A percentile compares a stretch with the other conserved stretches of the same genome.
Conservation (phyloP, 2,888 invertebrate species). For the Sarcophaga carnaria region DNA sequence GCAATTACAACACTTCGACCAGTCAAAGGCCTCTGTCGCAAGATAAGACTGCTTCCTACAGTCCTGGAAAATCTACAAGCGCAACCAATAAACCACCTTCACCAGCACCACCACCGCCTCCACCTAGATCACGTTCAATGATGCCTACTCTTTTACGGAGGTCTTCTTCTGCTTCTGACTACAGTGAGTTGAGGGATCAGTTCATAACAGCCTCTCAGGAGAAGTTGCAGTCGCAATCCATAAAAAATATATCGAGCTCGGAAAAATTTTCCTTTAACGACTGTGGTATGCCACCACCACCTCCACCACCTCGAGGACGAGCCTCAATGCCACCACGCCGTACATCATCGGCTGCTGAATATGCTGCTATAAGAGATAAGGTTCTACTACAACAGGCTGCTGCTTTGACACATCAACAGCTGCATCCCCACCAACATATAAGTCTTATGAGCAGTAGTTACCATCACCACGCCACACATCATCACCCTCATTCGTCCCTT, state of each 20-base stretch:
- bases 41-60: constrained; percentile 53
- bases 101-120: constrained; percentile 81
- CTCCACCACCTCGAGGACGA: constrained; percentile 80
- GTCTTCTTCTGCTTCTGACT: constrained; percentile 88
- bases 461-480: constrained; percentile 51
- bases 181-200: constrained; percentile 82
- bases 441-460: constrained; percentile 75
- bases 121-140: constrained; percentile 79
- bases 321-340: constrained; percentile 79
- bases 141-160: constrained; percentile 80
- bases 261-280: constrained; percentile 81
- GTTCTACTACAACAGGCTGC: constrained; percentile 78
- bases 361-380: constrained; percentile 81
- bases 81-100: constrained; percentile 75
- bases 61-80: constrained; percentile 28
- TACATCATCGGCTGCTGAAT: constrained; percentile 87
- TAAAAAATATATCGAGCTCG: constrained; percentile 79
- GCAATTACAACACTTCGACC: constrained; percentile 70
- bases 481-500: constrained; percentile 40
- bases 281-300: constrained; percentile 82
- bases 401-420: constrained; percentile 79
- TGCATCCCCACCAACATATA: constrained; percentile 78
- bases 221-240: constrained; percentile 74
- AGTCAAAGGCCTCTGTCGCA: constrained; percentile 62
- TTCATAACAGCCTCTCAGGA: constrained; percentile 75